A percentile compares a stretch with the other conserved stretches of the same genome.
These are phyloP conservation scores for Calephelis virginiensis DNA, from an alignment of 1,140 invertebrate genomes.

Conservation along the genomic window DNA sequence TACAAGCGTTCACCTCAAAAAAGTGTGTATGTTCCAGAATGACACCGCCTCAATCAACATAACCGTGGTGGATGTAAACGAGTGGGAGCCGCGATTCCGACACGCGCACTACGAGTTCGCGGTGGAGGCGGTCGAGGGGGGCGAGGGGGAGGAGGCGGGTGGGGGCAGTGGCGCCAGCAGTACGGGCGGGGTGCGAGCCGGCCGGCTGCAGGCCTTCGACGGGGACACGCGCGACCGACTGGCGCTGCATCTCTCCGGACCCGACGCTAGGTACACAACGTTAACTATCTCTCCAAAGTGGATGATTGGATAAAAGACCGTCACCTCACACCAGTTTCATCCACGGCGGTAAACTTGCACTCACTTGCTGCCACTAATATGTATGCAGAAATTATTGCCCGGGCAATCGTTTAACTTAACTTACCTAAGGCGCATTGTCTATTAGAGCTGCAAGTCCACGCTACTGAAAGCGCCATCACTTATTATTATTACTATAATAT, in stretches of 20 bases:
- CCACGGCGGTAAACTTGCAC: too few species aligned
- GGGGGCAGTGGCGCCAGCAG: constrained; percentile 64
- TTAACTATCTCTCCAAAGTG: too few species aligned
- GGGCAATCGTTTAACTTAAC: too few species aligned
- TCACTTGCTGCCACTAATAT: too few species aligned
- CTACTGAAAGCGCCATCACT: too few species aligned
- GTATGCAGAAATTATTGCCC: too few species aligned
- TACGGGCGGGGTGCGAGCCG: constrained; percentile 82
- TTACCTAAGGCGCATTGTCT: too few species aligned
- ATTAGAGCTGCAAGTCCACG: too few species aligned
- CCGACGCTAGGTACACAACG: constrained; percentile 81
- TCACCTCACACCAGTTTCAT: too few species aligned
- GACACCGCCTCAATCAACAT: constrained; percentile 86
- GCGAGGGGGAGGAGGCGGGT: constrained; percentile 54
- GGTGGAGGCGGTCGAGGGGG: constrained; percentile 73
- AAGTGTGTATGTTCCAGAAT: constrained; percentile 84
- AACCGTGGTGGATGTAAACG: constrained; percentile 92
- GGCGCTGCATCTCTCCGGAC: constrained; percentile 84
- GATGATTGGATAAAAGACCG: too few species aligned
- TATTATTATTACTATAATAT: too few species aligned
- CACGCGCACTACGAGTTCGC: constrained; percentile 92
- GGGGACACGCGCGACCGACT: constrained; percentile 88
- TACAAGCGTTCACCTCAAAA: too few species aligned
- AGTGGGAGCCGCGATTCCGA: constrained; percentile 94
- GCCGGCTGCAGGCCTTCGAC: constrained; percentile 87